Base-by-base conservation (phyloP, 1,140 invertebrate species). In the Macrobrachium rosenbergii region DNA sequence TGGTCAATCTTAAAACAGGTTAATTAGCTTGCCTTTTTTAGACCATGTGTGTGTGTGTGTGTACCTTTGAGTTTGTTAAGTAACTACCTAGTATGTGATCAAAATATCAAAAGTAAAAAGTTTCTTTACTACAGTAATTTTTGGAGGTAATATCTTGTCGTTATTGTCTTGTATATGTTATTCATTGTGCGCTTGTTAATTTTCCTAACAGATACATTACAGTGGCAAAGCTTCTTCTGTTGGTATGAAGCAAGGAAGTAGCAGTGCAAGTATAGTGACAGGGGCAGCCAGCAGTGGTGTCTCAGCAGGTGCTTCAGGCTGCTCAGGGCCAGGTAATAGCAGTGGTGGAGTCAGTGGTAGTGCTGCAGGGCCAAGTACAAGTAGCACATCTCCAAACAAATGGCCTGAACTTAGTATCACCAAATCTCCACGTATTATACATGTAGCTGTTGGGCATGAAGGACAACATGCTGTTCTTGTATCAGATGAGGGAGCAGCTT, bases 391-490 rank as follows among this genome's bases (percentile, higher is more conserved):
- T 52, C 52, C 52, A 8, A 52, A 12, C 52, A 52, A 52, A 91
- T 96, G 96, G 95, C 93, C 94, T 2, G 96, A 97, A 91, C 92
- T 97, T 73, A 91, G 93, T 17, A 93, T 97, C 83, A 94, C 94
- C 0, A 97, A 97, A 93, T 94, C 94, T 85, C 94, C 95, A 58
- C 95, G 95, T 90, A 95, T 97, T 83, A 91, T 94, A 0, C 94
- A 98, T 92, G 94, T 97, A 89, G 95, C 96, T 0, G 94, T 97
- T 21, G 98, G 98, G 0, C 98, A 99, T 91, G 98, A 99, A 91
- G 97, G 97, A 14, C 94, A 96, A 59, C 98, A 99, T 93, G 96
- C 96, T 0, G 92, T 99, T 75, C 92, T 99, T 7, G 93, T 99
- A 8, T 94, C 96, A 72, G 97, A 98, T 88, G 97, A 98, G 92